Evolutionary conservation across 1,140 invertebrate species (phyloP).

Genomic region (Philotrypesis tridentata): DNA sequence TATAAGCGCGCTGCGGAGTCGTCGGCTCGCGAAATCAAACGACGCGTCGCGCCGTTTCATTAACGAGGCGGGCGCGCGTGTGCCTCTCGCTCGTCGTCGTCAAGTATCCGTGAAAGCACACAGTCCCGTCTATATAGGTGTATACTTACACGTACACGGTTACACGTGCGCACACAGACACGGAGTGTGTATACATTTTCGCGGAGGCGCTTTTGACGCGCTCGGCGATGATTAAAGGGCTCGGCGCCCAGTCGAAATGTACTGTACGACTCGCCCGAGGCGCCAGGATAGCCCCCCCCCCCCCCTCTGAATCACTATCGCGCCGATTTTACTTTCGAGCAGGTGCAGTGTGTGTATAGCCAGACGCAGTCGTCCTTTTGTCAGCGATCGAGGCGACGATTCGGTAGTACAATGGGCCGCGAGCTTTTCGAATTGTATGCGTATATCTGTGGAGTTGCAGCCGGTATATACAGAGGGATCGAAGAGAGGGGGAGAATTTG

Average conservation of each 20-base stretch:
- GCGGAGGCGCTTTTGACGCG: constrained; percentile 2
- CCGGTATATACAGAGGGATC: too few relatives aligned
- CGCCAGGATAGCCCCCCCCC: background rate
- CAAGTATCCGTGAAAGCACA: constrained; percentile 27
- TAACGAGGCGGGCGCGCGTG: constrained; percentile 14
- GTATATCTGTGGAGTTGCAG: background rate
- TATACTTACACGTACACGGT: too few relatives aligned
- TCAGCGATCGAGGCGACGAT: background rate
- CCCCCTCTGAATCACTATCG: background rate
- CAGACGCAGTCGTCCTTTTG: background rate
- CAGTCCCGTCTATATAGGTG: too few relatives aligned
- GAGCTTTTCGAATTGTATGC: background rate
- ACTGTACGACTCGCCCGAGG: background rate
- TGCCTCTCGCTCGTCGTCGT: background rate
- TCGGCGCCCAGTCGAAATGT: background rate
- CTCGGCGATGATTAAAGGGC: constrained; percentile 6
- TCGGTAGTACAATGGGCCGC: background rate
- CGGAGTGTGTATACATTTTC: too few relatives aligned
- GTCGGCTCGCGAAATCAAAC: constrained; percentile 26
- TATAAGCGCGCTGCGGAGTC: background rate
- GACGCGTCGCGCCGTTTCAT: constrained; percentile 29
- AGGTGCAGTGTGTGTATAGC: too few relatives aligned
- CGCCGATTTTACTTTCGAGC: background rate
- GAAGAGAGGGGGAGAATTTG: background rate
- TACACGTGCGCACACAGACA: background rate